Conservation (phyloP, 2,797 vertebrate genomes). For the Danio aesculapii region DNA sequence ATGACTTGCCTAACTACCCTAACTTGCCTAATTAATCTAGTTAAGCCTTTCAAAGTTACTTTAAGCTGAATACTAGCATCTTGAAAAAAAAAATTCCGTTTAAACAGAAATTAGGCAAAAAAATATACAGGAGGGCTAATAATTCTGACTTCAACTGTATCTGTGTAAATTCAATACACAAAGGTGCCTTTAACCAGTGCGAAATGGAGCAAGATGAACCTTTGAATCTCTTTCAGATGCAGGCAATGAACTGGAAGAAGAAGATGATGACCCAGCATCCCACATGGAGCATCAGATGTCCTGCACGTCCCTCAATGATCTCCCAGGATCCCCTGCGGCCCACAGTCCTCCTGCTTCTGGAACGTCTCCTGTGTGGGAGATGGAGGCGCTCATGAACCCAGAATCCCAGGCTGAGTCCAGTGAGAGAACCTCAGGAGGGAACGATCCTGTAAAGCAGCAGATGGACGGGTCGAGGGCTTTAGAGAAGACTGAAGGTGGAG, state of each 20-base stretch:
- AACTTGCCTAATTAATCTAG: no score
- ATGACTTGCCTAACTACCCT: no score
- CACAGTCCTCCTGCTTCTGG: conserved; percentile 51
- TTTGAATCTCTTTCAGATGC: conserved; percentile 59
- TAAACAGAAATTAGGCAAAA: no score
- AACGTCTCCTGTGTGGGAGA: conserved; percentile 73
- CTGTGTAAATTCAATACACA: no score
- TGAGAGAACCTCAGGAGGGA: conserved; percentile 3
- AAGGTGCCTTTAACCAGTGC: no score
- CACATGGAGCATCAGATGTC: conserved; percentile 41
- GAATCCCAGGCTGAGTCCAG: conserved; percentile 53
- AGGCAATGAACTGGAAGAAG: conserved; percentile 60
- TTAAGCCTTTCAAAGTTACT: no score
- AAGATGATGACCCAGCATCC: conserved; percentile 29
- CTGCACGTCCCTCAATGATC: conserved; percentile 52
- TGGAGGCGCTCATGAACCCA: conserved; percentile 69
- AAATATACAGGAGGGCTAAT: no score
- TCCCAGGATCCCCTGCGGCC: conserved; percentile 52
- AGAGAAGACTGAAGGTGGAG: conserved; percentile 26
- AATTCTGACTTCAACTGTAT: no score
- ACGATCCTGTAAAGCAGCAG: conserved; percentile 62
- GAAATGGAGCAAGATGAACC: not conserved
- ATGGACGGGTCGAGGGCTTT: conserved; percentile 56
- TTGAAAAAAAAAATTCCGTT: no score
- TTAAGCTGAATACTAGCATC: no score